phyloP scores from a whole-genome alignment of 2,797 vertebrate species.

The Ispidina picta region DNA sequence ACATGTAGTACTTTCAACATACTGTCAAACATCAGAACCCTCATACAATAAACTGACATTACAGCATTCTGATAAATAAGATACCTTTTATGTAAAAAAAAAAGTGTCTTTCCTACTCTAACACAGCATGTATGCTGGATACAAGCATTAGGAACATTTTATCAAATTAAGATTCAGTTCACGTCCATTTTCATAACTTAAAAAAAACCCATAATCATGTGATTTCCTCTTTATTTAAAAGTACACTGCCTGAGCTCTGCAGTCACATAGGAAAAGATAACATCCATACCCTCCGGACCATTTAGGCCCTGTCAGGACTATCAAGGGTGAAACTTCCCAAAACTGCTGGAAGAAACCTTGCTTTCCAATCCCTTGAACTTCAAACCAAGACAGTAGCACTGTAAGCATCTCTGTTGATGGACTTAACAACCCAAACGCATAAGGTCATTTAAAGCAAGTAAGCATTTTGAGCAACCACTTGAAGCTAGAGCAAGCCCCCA shows the following conservation, averaged over 20 bases:
- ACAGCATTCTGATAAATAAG: not conserved
- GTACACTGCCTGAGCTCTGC: not conserved
- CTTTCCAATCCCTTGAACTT: not conserved
- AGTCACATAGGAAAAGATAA: not conserved
- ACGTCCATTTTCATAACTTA: not conserved
- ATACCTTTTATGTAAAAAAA: not conserved
- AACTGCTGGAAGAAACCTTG: not conserved
- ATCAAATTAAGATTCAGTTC: not conserved
- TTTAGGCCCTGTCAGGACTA: not conserved
- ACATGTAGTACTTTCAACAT: not conserved
- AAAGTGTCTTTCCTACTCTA: not conserved
- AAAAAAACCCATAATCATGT: not conserved
- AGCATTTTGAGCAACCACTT: not conserved
- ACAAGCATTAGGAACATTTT: not conserved
- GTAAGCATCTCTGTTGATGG: not conserved
- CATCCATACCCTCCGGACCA: not conserved
- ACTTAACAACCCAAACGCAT: not conserved
- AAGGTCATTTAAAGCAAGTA: not conserved
- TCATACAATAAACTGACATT: slow-evolving; percentile 12
- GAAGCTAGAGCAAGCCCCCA: not conserved
- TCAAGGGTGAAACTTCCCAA: not conserved
- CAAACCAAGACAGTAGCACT: not conserved
- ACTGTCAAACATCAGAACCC: not conserved
- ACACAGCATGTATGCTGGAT: not conserved
- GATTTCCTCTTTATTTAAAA: not conserved